Evolutionary conservation across 2,113 vertebrate genomes (phyloP), one percentile per base, ranked within the genome.

Genomic region (Gila orcuttii): DNA sequence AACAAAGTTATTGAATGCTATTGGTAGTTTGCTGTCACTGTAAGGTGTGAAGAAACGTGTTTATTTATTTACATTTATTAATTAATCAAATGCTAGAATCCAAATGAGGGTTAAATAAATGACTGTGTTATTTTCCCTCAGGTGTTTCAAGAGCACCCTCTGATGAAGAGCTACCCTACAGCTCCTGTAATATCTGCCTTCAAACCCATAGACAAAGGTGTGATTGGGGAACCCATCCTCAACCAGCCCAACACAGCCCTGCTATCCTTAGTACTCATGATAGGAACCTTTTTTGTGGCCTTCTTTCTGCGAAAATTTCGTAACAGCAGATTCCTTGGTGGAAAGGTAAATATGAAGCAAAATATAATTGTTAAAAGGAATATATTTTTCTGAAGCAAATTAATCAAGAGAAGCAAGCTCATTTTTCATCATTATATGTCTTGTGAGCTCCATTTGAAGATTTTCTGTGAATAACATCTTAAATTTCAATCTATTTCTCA

Each of bases 221-320:
- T 85, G 0, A 88, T 93, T 23, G 84, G 89, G 1, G 55, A 15
- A 1, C 77, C 33, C 0, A 79, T 96, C 11, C 90, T 92, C 82
- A 98, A 96, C 94, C 98, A 97, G 93, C 98, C 97, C 91, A 99
- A 99, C 93, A 99, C 98, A 0, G 98, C 98, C 42, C 95, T 99
- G 33, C 94, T 99, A 25, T 99, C 98, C 81, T 94, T 99, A 86
- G 97, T 99, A 87, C 96, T 99, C 86, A 99, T 99, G 98, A 92
- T 98, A 0, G 97, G 98, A 52, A 99, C 98, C 28, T 99, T 99
- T 93, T 97, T 99, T 90, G 94, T 98, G 10, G 98, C 98, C 83
- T 99, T 97, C 93, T 99, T 99, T 89, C 96, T 99, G 84, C 95
- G 98, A 89, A 99, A 99, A 91, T 97, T 99, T 90, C 93, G 97